Conservation (phyloP, 2,113 vertebrate genomes). For the Ceyx margarethae region DNA sequence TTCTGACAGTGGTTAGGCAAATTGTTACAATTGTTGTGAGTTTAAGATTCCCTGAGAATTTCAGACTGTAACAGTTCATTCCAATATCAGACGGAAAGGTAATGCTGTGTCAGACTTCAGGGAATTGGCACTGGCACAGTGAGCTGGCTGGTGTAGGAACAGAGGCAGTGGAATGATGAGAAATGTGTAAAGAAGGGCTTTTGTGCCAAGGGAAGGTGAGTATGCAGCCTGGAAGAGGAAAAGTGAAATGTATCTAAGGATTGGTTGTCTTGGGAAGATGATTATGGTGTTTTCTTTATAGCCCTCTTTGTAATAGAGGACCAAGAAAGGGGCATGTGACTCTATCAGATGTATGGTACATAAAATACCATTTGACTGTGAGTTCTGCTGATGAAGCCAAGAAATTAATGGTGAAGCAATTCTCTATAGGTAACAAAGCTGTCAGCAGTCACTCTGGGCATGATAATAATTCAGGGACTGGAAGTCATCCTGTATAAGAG, state of each 20-base stretch:
- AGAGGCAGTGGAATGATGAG: not conserved
- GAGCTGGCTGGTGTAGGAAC: not conserved
- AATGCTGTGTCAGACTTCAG: constrained; percentile 46
- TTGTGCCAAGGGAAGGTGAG: not conserved
- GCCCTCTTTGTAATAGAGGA: not conserved
- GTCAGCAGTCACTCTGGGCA: not conserved
- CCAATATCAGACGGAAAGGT: not conserved
- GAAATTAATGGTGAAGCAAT: not conserved
- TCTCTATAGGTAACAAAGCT: not conserved
- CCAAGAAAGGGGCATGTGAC: not conserved
- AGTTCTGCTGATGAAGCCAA: not conserved
- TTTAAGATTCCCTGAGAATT: not conserved
- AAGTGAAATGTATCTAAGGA: not conserved
- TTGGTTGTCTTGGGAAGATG: not conserved
- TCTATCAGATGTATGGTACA: not conserved
- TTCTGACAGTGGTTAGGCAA: not conserved
- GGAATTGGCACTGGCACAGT: not conserved
- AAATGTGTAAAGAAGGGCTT: not conserved
- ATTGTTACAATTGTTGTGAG: not conserved
- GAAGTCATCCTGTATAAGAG: not conserved
- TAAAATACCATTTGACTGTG: not conserved
- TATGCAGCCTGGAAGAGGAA: not conserved
- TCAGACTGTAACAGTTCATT: not conserved
- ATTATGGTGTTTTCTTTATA: accelerated
- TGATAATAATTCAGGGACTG: not conserved